Evolutionary conservation across 2,797 vertebrate species (phyloP).

Genomic region (Gambelia wislizenii): DNA sequence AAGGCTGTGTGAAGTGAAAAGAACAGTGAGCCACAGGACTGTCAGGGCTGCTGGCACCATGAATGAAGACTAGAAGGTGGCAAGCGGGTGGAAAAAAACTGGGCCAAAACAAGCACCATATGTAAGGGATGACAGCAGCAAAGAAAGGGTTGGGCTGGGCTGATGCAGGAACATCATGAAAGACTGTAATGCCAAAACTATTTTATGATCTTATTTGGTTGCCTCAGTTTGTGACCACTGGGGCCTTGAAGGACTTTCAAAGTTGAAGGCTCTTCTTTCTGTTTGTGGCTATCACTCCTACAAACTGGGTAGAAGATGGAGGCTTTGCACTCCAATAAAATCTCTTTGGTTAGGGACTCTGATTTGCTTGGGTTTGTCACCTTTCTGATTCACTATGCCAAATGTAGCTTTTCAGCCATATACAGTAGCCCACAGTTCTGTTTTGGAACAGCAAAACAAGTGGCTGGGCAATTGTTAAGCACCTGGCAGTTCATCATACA

Average conservation of each 20-base stretch:
- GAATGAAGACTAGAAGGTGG: constrained; percentile 1
- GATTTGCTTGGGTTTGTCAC: background rate
- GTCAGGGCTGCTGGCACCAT: background rate
- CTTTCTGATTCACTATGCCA: background rate
- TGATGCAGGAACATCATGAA: background rate
- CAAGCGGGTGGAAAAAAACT: background rate
- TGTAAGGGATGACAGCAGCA: background rate
- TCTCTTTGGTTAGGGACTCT: background rate
- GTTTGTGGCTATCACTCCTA: background rate
- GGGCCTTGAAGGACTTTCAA: background rate
- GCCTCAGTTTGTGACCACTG: background rate
- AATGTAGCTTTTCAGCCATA: too few relatives aligned
- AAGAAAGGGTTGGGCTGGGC: too few relatives aligned
- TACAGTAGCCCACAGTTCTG: background rate
- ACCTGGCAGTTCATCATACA: background rate
- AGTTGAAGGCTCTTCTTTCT: background rate
- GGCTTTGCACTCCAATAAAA: background rate
- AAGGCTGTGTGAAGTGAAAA: background rate
- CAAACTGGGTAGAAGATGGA: background rate
- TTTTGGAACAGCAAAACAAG: background rate
- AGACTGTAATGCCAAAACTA: background rate
- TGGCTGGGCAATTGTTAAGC: too few relatives aligned
- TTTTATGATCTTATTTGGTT: background rate
- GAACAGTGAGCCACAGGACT: background rate
- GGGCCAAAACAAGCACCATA: background rate